Conservation (phyloP, 2,113 vertebrate species). For the Larimichthys polyactis region DNA sequence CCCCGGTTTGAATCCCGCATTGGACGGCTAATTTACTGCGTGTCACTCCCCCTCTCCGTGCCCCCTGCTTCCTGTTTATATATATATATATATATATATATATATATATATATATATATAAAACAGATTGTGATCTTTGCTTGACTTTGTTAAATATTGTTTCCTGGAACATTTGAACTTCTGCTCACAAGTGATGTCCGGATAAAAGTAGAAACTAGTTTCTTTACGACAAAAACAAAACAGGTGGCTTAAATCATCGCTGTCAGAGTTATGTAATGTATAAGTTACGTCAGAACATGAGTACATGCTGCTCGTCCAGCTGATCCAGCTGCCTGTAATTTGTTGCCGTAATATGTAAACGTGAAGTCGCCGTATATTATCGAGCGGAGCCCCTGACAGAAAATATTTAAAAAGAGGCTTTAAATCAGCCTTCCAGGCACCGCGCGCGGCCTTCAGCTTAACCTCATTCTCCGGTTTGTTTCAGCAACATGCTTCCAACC, state of each 20-base stretch:
- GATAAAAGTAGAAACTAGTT: neutral
- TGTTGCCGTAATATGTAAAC: neutral
- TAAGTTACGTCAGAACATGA: neutral
- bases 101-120: too few species aligned
- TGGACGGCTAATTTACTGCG: too few species aligned
- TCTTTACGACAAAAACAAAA: neutral
- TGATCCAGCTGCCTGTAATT: neutral
- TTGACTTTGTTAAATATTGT: neutral
- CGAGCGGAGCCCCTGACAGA: too few species aligned
- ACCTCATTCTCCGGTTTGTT: constrained; percentile 31
- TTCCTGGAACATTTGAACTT: neutral
- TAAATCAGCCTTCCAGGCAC: neutral
- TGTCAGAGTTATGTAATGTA: neutral
- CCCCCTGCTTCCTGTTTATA: too few species aligned
- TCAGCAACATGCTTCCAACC: constrained; percentile 32
- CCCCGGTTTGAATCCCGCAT: too few species aligned
- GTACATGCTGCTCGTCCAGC: neutral
- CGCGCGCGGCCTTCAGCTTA: neutral
- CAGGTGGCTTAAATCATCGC: constrained; percentile 8
- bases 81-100: too few species aligned
- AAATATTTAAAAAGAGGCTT: constrained; percentile 6
- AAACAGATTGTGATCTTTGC: neutral
- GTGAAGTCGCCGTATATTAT: neutral
- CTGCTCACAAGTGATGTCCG: neutral
- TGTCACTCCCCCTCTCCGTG: too few species aligned